Base-by-base conservation (phyloP, 1,140 invertebrate genomes). In the Batillaria attramentaria region DNA sequence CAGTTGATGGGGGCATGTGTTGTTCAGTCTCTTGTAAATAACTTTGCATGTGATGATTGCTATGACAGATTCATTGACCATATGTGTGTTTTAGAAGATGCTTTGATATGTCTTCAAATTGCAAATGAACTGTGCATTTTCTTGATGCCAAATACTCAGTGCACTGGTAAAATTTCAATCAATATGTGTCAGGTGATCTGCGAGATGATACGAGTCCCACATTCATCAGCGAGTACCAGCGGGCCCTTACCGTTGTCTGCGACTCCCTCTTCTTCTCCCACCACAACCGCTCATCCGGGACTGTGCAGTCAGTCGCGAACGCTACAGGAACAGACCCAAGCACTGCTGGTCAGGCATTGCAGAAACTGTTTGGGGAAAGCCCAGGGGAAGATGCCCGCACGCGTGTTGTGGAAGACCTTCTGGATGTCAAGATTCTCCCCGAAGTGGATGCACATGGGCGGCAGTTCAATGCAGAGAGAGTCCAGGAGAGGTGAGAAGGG, bases 221-320 rank as follows among this genome's bases (percentile, higher is more conserved):
- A 20, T 90, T 90, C 77, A 65, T 83, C 31, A 80, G 77, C n/a
- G 88, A 90, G 72, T 90, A 89, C 78, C 86, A 89, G 66, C 82
- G 84, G 33, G 89, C 88, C 13, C 79, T 89, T 78, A 82, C 88
- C n/a, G 89, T 89, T 33, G 82, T 90, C 39, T 89, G 88, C 83
- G 86, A 89, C 72, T 88, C 89, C 75, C 81, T 90, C 41, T 90
- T 90, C 88, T 89, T 90, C 60, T 82, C 89, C 5, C 84, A 88
- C 20, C 88, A 87, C 80, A 81, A 78, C 2, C 81, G 83, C 4
- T 79, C 82, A 8, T 79, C 84, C 0, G 39, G 79, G 20, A 76
- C 83, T 4, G 43, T 83, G 0, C 66, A 78, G 57, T 80, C 80
- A 35, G 72, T 79, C 20, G 79, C 83, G 72, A 4, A 68, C 35